Evolutionary conservation across 2,888 invertebrate genomes (phyloP).

Genomic region (Arrhopalites spinosus): DNA sequence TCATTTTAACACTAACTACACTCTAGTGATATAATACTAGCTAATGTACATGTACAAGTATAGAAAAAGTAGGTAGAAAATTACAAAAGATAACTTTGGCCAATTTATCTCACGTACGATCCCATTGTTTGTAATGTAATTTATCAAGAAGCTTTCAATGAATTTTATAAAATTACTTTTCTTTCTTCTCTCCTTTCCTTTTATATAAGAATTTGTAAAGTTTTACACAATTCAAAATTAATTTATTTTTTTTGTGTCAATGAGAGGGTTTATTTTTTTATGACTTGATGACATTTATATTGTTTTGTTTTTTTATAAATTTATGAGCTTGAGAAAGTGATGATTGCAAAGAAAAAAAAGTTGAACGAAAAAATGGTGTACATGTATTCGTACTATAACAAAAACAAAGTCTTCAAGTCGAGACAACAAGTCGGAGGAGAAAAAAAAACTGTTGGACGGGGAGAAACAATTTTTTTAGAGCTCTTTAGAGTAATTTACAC

Average conservation of each 20-base stretch:
- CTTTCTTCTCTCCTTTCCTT: neutral
- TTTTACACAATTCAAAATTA: neutral
- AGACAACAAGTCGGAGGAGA: neutral
- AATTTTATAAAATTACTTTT: neutral
- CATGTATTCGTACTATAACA: too few relatives aligned
- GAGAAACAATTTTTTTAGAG: conserved; percentile 17
- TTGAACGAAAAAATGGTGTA: neutral
- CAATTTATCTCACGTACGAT: too few relatives aligned
- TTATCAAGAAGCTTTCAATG: neutral
- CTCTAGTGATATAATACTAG: too few relatives aligned
- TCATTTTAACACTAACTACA: too few relatives aligned
- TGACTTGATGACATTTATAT: neutral
- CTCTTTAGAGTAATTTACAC: conserved; percentile 31
- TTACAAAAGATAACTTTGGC: too few relatives aligned
- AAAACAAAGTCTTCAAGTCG: too few relatives aligned
- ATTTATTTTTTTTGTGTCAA: conserved; percentile 15
- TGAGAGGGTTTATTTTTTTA: neutral
- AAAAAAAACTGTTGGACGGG: neutral
- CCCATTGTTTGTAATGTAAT: too few relatives aligned
- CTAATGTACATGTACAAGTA: too few relatives aligned
- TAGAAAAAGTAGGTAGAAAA: too few relatives aligned
- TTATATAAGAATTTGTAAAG: neutral
- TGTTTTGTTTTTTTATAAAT: conserved; percentile 18
- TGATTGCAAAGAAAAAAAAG: conserved; percentile 17
- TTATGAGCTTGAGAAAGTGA: conserved; percentile 19